phyloP scores from a whole-genome alignment of 2,113 vertebrate species.

The Poeciliopsis turrubarensis region DNA sequence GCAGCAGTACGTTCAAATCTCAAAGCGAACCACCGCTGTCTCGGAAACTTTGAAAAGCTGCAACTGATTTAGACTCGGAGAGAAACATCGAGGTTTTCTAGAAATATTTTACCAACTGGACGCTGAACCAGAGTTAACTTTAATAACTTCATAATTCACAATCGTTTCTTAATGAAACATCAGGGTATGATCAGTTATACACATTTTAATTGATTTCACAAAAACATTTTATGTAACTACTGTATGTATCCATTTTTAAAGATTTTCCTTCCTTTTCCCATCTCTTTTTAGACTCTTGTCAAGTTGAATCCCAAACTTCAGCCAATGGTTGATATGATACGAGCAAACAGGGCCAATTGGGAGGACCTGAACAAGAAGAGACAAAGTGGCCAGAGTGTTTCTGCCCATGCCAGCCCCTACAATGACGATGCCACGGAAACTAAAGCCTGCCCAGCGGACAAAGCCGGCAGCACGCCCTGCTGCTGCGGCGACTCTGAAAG shows the following conservation, averaged over 20 bases:
- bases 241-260: background rate
- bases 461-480: slow-evolving; percentile 57
- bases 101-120: background rate
- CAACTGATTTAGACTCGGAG: background rate
- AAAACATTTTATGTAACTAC: background rate
- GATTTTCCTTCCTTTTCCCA: slow-evolving; percentile 2
- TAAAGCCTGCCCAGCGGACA: slow-evolving; percentile 36
- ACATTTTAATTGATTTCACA: background rate
- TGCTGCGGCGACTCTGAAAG: slow-evolving; percentile 36
- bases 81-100: background rate
- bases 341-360: slow-evolving; percentile 90
- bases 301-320: slow-evolving; percentile 94
- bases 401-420: slow-evolving; percentile 45
- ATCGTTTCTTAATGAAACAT: background rate
- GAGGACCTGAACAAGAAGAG: slow-evolving; percentile 89
- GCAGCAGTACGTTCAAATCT: background rate
- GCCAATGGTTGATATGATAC: slow-evolving; percentile 93
- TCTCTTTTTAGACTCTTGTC: slow-evolving; percentile 84
- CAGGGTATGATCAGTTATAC: background rate
- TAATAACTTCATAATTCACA: background rate
- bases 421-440: slow-evolving; percentile 50
- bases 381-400: slow-evolving; percentile 73
- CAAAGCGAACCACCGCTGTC: background rate
- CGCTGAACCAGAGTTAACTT: background rate
- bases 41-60: background rate